These are phyloP conservation scores for Colostygia pectinataria DNA, from an alignment of 2,888 invertebrate genomes.

Conservation along the genomic window DNA sequence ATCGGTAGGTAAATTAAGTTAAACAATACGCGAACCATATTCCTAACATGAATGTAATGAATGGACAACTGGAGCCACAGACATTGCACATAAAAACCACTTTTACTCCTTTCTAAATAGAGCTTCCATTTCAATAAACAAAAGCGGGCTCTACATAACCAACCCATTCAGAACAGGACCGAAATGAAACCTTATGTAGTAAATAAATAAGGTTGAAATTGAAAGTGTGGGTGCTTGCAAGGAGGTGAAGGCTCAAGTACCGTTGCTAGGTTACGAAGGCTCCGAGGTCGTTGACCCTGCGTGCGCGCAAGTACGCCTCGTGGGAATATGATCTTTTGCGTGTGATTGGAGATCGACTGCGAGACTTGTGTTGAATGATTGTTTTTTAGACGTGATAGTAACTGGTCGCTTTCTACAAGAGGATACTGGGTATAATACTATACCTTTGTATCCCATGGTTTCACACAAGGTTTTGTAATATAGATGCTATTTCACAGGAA, in stretches of 20 bases:
- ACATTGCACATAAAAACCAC: conserved; percentile 6
- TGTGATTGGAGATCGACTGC: conserved; percentile 26
- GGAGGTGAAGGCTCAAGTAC: conserved; percentile 57
- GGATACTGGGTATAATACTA: no score
- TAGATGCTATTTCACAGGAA: no score
- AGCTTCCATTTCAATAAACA: conserved; percentile 13
- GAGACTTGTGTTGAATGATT: conserved; percentile 19
- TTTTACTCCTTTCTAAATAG: conserved; percentile 1
- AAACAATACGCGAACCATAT: conserved; percentile 22
- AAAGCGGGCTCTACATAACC: conserved; percentile 6
- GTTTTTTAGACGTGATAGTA: not conserved
- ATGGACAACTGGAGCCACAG: conserved; percentile 9
- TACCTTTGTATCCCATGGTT: no score
- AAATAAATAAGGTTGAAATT: conserved; percentile 7
- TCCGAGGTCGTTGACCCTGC: conserved; percentile 55
- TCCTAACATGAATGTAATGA: conserved; percentile 9
- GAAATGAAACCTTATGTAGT: conserved; percentile 3
- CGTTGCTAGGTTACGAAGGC: conserved; percentile 62
- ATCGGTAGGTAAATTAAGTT: no score
- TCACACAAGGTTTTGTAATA: no score
- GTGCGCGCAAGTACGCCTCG: conserved; percentile 50
- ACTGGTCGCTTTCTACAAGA: no score
- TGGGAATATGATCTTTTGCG: conserved; percentile 59
- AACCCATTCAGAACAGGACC: not conserved
- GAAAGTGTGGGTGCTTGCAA: conserved; percentile 24